These are phyloP conservation scores for Tenualosa ilisha DNA, from an alignment of 2,797 vertebrate genomes.

Conservation along the genomic window DNA sequence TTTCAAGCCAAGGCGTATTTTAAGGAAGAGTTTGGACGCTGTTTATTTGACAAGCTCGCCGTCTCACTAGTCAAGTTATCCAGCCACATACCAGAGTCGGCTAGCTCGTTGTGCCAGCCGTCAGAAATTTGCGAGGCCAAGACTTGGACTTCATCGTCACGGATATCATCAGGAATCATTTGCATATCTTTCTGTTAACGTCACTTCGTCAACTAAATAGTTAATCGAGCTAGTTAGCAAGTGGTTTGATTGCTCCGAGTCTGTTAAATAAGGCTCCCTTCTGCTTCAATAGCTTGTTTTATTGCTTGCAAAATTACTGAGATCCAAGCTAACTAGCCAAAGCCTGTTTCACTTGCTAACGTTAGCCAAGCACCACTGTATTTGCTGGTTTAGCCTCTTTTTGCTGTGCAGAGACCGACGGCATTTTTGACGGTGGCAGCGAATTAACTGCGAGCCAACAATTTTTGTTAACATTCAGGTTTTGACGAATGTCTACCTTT, in stretches of 20 bases:
- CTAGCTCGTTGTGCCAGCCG: conserved; percentile 6
- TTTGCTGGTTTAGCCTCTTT: conserved; percentile 20
- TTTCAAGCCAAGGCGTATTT: not conserved
- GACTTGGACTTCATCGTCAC: conserved; percentile 4
- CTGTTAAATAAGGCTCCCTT: not conserved
- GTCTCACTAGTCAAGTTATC: conserved; percentile 5
- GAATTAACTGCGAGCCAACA: not conserved
- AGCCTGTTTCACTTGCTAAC: conserved; percentile 19
- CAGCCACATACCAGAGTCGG: conserved; percentile 15
- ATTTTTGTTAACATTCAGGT: conserved; percentile 8
- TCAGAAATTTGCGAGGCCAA: conserved; percentile 21
- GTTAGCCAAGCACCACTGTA: not conserved
- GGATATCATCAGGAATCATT: conserved; percentile 2
- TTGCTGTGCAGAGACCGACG: conserved; percentile 8
- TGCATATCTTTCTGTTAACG: conserved; percentile 9
- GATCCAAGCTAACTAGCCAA: conserved; percentile 40
- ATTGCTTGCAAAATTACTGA: conserved; percentile 16
- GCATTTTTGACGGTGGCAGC: conserved; percentile 17
- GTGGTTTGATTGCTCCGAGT: not conserved
- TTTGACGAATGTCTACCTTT: conserved; percentile 24
- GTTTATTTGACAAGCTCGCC: not conserved
- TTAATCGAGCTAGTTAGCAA: not conserved
- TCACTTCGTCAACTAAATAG: not conserved
- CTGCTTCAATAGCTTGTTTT: not conserved
- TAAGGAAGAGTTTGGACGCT: not conserved